Base-by-base conservation (phyloP, 2,888 invertebrate genomes). In the Theristus sp. region DNA sequence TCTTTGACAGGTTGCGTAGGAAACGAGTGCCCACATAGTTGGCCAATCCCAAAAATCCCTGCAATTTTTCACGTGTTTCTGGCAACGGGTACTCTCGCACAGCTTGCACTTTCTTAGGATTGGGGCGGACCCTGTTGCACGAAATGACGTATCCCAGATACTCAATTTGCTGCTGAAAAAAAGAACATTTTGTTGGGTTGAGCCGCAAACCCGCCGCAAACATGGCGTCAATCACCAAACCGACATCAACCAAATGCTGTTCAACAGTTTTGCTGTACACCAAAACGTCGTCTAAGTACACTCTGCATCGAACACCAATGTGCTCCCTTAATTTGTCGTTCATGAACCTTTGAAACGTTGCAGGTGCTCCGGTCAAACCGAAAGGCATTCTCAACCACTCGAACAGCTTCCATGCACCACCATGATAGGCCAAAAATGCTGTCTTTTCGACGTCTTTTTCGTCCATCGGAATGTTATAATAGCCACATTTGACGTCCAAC, bases 241-340 rank as follows among this genome's bases (percentile, higher is more conserved):
- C 25, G 13, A 67, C 2, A 25, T 62, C 60, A 13, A 31, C 24
- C 22, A 38, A 6, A 29, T 67, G 67, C 27, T 64, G 59, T 22
- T 63, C 62, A 22, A 30, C 31, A 0, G 61, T 58, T 22, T 60
- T 53, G 6, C 63, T 65, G 10, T 62, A 65, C 3, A 67, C 59
- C 25, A 68, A 25, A 3, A 68, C 52, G 53, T 69, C 68, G 54
- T 69, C 67, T 1, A 69, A 49, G 59, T 69, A 68, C n/a, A 64
- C 60, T 24, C 49, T 60, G 0, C 10, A 10, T 13, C 10, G 20
- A 13, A 13, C 20, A 20, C 38, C 38, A 20, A 38, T 38, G 20
- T 13, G 20, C 38, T 38, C 38, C 38, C 20, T 10, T 6, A 67
- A 54, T 2, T 67, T 57, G 6, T 38, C 22, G 20, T 64, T 59